These are phyloP conservation scores for Thereva unica DNA, from an alignment of 2,888 invertebrate species.

Conservation along the genomic window DNA sequence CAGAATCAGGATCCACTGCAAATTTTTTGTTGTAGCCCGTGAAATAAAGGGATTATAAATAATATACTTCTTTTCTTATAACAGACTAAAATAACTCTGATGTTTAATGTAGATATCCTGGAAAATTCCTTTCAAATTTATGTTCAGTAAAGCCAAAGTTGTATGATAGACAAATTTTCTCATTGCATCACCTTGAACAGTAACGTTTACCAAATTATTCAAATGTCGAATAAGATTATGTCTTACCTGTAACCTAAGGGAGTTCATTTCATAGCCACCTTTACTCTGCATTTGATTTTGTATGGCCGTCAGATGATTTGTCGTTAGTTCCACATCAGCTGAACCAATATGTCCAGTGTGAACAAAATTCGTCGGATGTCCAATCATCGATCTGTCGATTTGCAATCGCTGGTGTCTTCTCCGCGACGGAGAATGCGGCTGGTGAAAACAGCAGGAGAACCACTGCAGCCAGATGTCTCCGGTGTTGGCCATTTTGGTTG, in stretches of 20 bases:
- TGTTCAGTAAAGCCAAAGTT: no score
- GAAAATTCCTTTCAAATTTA: no score
- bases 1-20: no score
- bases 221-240: neutral
- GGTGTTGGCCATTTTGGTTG: slow-evolving; percentile 65
- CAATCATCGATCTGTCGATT: slow-evolving; percentile 93
- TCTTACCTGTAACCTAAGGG: slow-evolving; percentile 57
- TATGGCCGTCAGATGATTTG: slow-evolving; percentile 80
- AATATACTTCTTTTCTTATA: no score
- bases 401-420: slow-evolving; percentile 72
- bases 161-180: no score
- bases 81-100: no score
- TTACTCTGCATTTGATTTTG: slow-evolving; percentile 96
- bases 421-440: slow-evolving; percentile 71
- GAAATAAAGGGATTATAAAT: no score
- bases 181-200: no score
- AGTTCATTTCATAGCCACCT: slow-evolving; percentile 83
- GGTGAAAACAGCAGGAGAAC: slow-evolving; percentile 88
- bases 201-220: slow-evolving; percentile 6
- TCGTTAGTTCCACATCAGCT: slow-evolving; percentile 83
- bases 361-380: slow-evolving; percentile 92
- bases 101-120: no score
- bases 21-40: no score
- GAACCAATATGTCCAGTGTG: slow-evolving; percentile 90
- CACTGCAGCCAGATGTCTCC: slow-evolving; percentile 89